A percentile compares a stretch with the other conserved stretches of the same genome.
phyloP scores from a whole-genome alignment of 1,140 invertebrate genomes.

The Phthorimaea operculella region DNA sequence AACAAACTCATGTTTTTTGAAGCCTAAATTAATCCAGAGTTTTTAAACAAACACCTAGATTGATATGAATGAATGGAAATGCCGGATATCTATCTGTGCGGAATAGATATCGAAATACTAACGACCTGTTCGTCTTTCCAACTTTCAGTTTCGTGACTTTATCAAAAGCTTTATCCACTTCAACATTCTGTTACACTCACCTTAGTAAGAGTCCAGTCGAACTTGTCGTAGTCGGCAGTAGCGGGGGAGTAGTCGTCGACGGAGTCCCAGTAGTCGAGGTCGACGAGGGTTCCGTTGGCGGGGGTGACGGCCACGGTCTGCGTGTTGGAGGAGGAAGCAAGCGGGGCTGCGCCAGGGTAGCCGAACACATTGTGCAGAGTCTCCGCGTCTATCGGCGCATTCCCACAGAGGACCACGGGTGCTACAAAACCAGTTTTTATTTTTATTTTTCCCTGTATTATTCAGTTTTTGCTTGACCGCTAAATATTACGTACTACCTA shows the following conservation, averaged over 20 bases:
- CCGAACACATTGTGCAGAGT: conserved; percentile 24
- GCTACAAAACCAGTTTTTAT: conserved; percentile 7
- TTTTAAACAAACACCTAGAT: too few relatives aligned
- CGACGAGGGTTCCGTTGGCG: conserved; percentile 21
- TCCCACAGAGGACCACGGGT: conserved; percentile 4
- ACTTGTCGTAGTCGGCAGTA: conserved; percentile 40
- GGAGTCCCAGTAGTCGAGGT: conserved; percentile 29
- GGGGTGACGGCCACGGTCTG: conserved; percentile 23
- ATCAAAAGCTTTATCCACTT: neutral
- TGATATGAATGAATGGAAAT: too few relatives aligned
- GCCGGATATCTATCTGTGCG: too few relatives aligned
- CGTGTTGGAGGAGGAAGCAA: neutral
- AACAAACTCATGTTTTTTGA: too few relatives aligned
- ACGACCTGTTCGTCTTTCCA: too few relatives aligned
- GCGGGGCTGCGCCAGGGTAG: neutral
- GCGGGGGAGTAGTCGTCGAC: conserved; percentile 28
- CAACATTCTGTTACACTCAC: conserved; percentile 17
- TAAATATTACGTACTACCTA: too few relatives aligned
- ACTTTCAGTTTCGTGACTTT: too few relatives aligned
- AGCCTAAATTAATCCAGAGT: too few relatives aligned
- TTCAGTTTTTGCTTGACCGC: too few relatives aligned
- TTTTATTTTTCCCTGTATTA: too few relatives aligned
- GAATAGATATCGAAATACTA: too few relatives aligned
- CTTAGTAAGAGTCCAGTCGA: conserved; percentile 52
- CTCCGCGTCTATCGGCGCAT: conserved; percentile 13